Evolutionary conservation across 2,888 invertebrate species (phyloP), one percentile per base, ranked within the genome.

Genomic region (Proisotoma minuta): DNA sequence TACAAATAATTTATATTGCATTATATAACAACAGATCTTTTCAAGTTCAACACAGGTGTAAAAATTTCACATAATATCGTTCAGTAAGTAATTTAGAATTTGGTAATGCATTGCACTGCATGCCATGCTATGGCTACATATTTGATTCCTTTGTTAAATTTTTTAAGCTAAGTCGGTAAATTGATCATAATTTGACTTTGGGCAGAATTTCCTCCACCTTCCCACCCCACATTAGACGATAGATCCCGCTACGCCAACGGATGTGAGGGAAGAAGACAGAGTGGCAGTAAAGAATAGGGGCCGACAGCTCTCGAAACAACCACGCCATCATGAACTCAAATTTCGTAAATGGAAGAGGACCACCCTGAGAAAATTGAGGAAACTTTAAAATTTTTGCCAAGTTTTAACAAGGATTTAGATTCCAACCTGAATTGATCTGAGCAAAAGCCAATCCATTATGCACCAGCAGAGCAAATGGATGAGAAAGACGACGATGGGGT

Each of bases 391-490:
- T 23, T 18, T 23, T 43, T 8, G 28, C 47, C 20, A 47, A 23
- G 48, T 58, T 29, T 10, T 43, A 24, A 2, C 2, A 18, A n/a
- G 2, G 24, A 10, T 23, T 18, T 10, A 57, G 15, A 18, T n/a
- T 49, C 66, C 68, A 77, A 86, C 86, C 82, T 91, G 94, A 74
- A 95, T 88, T 71, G 90, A 84, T 69, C 87, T 86, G 74, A 98
- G 82, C 75, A 99, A 84, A 75, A 91, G 81, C 89, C 95, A 99
- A 81, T 99, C 99, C 72, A 91, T 87, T 73, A 96, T 84, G 78
- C 97, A 93, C 99, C 99, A 99, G 76, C 88, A 82, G 59, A 96
- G 83, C 74, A 92, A 84, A 79, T 99, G 98, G 75, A 94, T 86
- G 74, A 96, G 81, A 79, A 93, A 93, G 81, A 97, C 93, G 57